These are phyloP conservation scores for Oceanites oceanicus DNA, from an alignment of 2,113 vertebrate species.

Conservation along the genomic window DNA sequence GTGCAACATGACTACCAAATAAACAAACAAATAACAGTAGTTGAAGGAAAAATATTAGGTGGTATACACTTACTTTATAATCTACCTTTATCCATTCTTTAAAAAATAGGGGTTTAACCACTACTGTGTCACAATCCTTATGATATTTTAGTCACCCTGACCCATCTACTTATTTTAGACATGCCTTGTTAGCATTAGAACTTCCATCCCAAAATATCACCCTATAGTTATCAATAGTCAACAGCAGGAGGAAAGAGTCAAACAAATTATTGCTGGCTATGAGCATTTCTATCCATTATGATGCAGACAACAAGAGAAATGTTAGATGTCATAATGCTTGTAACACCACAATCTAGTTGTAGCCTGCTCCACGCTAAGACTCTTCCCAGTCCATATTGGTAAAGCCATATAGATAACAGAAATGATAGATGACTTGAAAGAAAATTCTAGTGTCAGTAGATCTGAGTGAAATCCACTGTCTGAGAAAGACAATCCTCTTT, in stretches of 20 bases:
- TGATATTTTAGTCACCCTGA: background rate
- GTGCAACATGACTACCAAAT: background rate
- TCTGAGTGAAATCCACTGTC: background rate
- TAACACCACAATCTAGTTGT: background rate
- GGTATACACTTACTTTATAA: background rate
- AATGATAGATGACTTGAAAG: background rate
- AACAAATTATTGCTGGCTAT: background rate
- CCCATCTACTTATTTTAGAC: background rate
- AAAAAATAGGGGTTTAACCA: background rate
- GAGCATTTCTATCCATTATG: background rate
- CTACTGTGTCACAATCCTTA: background rate
- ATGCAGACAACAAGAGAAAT: background rate
- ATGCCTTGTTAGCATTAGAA: background rate
- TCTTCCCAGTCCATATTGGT: background rate
- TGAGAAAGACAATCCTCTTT: background rate
- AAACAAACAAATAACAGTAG: background rate
- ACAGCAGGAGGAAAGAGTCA: background rate
- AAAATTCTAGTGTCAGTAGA: background rate
- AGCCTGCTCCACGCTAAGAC: background rate
- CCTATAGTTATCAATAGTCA: background rate
- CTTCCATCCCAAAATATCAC: background rate
- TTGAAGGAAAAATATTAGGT: background rate
- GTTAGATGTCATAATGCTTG: background rate
- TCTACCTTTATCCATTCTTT: background rate
- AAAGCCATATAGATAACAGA: background rate